Conservation (phyloP, 2,113 vertebrate species). For the Crotophaga sulcirostris region DNA sequence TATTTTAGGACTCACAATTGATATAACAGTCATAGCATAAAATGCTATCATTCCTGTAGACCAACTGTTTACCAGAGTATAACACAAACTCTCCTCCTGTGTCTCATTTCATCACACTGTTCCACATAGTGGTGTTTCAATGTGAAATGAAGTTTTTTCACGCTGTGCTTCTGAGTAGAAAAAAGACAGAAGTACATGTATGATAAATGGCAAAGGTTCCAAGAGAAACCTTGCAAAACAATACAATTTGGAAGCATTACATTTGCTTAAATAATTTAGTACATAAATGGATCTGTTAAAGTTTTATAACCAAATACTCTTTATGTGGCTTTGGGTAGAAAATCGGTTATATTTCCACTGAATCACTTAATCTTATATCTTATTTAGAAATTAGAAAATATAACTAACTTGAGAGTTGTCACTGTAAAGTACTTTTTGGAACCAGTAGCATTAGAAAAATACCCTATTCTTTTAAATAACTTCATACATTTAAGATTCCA, state of each 20-base stretch:
- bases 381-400: constrained; percentile 66
- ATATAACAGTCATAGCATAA: constrained; percentile 86
- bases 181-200: constrained; percentile 81
- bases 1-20: constrained; percentile 85
- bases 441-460: constrained; percentile 12
- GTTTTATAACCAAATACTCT: constrained; percentile 87
- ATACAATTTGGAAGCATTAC: constrained; percentile 84
- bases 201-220: constrained; percentile 84
- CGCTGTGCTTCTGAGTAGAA: constrained; percentile 88
- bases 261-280: constrained; percentile 89
- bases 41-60: constrained; percentile 85
- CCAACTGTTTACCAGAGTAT: constrained; percentile 85
- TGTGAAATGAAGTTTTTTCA: constrained; percentile 91
- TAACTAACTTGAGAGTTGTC: background rate
- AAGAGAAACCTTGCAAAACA: constrained; percentile 80
- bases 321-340: constrained; percentile 61
- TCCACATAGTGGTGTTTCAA: constrained; percentile 88
- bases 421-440: constrained; percentile 37
- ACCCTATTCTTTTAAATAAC: constrained; percentile 18
- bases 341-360: constrained; percentile 51
- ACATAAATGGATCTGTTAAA: constrained; percentile 82
- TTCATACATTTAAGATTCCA: constrained; percentile 13
- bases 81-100: constrained; percentile 85
- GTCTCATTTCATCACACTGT: constrained; percentile 88
- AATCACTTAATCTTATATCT: constrained; percentile 57